Evolutionary conservation across 2,113 vertebrate genomes (phyloP).

Genomic region (Mesocricetus auratus): DNA sequence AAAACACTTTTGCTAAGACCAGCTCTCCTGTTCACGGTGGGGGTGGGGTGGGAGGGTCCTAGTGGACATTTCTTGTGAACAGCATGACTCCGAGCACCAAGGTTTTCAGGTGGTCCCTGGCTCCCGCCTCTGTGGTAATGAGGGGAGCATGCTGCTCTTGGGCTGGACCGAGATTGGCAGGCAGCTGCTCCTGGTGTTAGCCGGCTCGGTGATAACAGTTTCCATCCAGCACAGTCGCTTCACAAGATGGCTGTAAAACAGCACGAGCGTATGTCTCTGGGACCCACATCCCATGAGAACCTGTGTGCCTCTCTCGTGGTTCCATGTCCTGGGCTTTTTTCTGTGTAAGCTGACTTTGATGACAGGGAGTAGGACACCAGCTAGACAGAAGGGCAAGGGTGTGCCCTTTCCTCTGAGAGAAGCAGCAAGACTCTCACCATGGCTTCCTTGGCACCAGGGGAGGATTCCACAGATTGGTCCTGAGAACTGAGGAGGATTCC

Average conservation of each 20-base stretch:
- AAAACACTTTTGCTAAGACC: not conserved
- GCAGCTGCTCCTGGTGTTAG: not conserved
- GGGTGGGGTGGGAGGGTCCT: not conserved
- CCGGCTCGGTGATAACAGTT: not conserved
- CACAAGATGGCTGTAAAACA: not conserved
- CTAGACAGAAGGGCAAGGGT: not conserved
- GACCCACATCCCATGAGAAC: not conserved
- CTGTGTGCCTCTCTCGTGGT: not conserved
- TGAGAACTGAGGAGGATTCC: not conserved
- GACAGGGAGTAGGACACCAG: not conserved
- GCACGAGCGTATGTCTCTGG: not conserved
- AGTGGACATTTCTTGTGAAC: constrained; percentile 23
- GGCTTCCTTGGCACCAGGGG: not conserved
- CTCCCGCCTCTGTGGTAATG: constrained; percentile 8
- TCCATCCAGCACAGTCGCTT: constrained; percentile 17
- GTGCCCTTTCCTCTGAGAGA: not conserved
- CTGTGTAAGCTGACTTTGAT: not conserved
- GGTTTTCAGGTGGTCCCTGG: not conserved
- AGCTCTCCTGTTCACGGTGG: not conserved
- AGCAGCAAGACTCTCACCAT: not conserved
- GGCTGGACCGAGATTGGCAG: not conserved
- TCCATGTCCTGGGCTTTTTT: not conserved
- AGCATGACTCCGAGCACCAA: constrained; percentile 9
- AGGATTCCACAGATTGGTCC: not conserved
- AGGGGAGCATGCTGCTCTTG: not conserved